Evolutionary conservation across 2,113 vertebrate species (phyloP).

Genomic region (Hemibagrus wyckioides): DNA sequence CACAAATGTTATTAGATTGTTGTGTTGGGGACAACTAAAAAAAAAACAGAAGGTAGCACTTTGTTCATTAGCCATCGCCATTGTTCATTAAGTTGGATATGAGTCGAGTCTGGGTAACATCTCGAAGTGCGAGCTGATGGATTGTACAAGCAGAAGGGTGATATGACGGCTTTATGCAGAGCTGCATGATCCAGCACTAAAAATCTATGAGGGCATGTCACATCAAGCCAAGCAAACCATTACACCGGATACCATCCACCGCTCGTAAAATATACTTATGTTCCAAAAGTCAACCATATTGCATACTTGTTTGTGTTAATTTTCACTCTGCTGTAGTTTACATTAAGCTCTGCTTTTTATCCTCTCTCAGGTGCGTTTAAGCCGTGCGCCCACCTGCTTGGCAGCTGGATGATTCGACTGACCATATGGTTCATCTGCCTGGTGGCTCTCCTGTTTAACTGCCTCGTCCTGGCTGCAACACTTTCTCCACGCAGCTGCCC

Average conservation of each 20-base stretch:
- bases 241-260: background rate
- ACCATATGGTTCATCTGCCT: constrained; percentile 99
- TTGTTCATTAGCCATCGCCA: background rate
- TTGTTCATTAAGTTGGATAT: background rate
- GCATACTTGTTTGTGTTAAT: background rate
- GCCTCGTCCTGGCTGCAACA: constrained; percentile 84
- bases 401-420: constrained; percentile 98
- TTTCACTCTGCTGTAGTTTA: background rate
- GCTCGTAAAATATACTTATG: background rate
- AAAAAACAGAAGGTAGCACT: background rate
- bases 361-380: constrained; percentile 87
- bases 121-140: background rate
- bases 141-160: background rate
- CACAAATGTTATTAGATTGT: background rate
- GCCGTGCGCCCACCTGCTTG: constrained; percentile 92
- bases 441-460: constrained; percentile 89
- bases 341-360: background rate
- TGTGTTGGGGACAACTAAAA: background rate
- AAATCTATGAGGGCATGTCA: background rate
- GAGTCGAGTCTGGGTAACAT: background rate
- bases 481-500: constrained; percentile 65
- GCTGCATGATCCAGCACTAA: background rate
- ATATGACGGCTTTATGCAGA: background rate
- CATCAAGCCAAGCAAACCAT: background rate
- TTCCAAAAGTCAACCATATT: background rate